A percentile compares a stretch with the other conserved stretches of the same genome.
Evolutionary conservation across 2,888 invertebrate species (phyloP).

Genomic region (Lamproptera curius): DNA sequence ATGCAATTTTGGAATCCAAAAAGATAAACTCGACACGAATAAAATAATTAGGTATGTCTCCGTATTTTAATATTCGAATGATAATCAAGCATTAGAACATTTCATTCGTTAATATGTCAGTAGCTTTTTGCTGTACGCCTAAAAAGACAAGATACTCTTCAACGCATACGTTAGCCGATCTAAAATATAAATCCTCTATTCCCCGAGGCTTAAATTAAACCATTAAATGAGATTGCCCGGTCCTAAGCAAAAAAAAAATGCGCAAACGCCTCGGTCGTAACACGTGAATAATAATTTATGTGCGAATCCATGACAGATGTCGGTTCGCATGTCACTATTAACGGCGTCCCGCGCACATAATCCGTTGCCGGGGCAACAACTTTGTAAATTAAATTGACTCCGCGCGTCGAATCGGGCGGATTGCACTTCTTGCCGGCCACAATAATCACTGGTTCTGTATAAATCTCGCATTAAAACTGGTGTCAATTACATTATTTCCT

Average conservation of each 20-base stretch:
- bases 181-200: slow-evolving; percentile 10
- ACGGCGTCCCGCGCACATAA: slow-evolving; percentile 42
- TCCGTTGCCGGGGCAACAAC: slow-evolving; percentile 64
- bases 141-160: slow-evolving; percentile 10
- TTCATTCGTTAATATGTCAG: neutral
- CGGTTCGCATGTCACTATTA: slow-evolving; percentile 49
- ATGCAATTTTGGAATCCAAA: no score
- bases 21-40: no score
- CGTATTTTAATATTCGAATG: no score
- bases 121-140: neutral
- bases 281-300: slow-evolving; percentile 24
- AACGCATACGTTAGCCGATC: slow-evolving; percentile 6
- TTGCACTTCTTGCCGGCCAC: slow-evolving; percentile 61
- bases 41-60: no score
- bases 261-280: slow-evolving; percentile 4
- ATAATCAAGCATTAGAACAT: neutral
- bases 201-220: slow-evolving; percentile 17
- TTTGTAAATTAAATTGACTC: slow-evolving; percentile 73
- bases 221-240: slow-evolving; percentile 19
- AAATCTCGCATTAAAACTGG: slow-evolving; percentile 68
- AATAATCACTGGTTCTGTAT: slow-evolving; percentile 61
- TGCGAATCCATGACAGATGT: slow-evolving; percentile 47
- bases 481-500: slow-evolving; percentile 70
- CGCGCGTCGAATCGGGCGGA: slow-evolving; percentile 48
- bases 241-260: slow-evolving; percentile 12